Percentiles rank a stretch among this genome's conserved stretches.
phyloP scores from a whole-genome alignment of 2,888 invertebrate species.

The Notodonta ziczac region DNA sequence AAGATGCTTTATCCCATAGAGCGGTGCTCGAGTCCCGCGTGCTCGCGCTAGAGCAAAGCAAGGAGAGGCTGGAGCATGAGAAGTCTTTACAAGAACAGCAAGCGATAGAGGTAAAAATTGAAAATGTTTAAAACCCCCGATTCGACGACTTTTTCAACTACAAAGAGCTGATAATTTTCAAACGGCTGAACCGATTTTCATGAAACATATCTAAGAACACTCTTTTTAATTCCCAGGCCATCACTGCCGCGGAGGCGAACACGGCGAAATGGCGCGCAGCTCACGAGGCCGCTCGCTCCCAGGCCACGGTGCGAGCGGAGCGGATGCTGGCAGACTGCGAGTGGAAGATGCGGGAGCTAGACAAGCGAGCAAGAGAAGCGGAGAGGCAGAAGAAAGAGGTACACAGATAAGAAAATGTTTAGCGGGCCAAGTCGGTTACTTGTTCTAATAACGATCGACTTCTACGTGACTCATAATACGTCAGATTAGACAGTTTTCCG shows the following conservation, averaged over 20 bases:
- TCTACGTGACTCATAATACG: too few species aligned
- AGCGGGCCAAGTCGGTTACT: too few species aligned
- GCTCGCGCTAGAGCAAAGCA: conserved; percentile 71
- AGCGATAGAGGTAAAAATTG: conserved; percentile 67
- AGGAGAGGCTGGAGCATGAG: conserved; percentile 71
- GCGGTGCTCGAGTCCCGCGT: conserved; percentile 72
- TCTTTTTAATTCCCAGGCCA: conserved; percentile 65
- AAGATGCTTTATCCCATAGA: conserved; percentile 61
- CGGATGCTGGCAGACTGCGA: conserved; percentile 91
- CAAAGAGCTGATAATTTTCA: too few species aligned
- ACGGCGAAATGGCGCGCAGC: conserved; percentile 85
- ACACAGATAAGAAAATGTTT: too few species aligned
- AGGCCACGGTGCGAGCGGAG: conserved; percentile 89
- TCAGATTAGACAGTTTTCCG: too few species aligned
- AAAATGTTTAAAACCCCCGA: too few species aligned
- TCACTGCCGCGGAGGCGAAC: conserved; percentile 85
- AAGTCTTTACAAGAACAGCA: conserved; percentile 75
- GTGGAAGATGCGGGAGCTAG: conserved; percentile 92
- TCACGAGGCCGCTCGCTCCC: conserved; percentile 88
- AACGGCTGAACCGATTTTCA: too few species aligned
- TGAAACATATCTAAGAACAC: too few species aligned
- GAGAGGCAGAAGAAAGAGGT: conserved; percentile 84
- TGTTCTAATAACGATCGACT: too few species aligned
- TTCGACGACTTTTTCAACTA: too few species aligned
- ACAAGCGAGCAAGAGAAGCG: conserved; percentile 88